Conservation (phyloP, 2,113 vertebrate genomes). For the Urocitellus parryii region DNA sequence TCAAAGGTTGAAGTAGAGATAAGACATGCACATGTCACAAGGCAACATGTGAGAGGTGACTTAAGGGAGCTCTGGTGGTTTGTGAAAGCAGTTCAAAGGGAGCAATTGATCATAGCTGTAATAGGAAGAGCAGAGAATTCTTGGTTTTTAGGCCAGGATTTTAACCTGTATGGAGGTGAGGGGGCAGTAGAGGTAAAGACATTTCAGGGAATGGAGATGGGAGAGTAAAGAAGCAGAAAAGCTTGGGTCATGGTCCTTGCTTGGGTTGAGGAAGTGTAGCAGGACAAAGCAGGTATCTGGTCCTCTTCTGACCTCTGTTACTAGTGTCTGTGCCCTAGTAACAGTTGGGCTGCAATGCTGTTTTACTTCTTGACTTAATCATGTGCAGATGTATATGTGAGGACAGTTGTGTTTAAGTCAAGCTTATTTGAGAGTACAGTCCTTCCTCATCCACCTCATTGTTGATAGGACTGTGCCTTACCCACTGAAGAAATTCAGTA, state of each 20-base stretch:
- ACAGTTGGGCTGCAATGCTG: not conserved
- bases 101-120: not conserved
- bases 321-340: not conserved
- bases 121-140: not conserved
- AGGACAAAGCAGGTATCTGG: not conserved
- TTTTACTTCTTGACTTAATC: not conserved
- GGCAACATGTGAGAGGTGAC: not conserved
- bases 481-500: not conserved
- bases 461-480: not conserved
- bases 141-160: not conserved
- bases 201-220: accelerated
- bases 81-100: not conserved
- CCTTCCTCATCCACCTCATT: not conserved
- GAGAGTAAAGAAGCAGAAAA: not conserved
- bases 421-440: not conserved
- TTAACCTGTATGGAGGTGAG: not conserved
- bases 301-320: not conserved
- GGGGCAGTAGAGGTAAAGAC: not conserved
- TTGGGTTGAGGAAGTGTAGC: not conserved
- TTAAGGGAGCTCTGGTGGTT: not conserved
- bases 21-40: no score
- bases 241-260: not conserved
- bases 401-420: not conserved
- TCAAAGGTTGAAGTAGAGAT: not conserved
- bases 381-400: not conserved